Percentiles rank a stretch among this genome's conserved stretches.
These are phyloP conservation scores for Hycleus phaleratus DNA, from an alignment of 1,140 invertebrate genomes.

Conservation along the genomic window DNA sequence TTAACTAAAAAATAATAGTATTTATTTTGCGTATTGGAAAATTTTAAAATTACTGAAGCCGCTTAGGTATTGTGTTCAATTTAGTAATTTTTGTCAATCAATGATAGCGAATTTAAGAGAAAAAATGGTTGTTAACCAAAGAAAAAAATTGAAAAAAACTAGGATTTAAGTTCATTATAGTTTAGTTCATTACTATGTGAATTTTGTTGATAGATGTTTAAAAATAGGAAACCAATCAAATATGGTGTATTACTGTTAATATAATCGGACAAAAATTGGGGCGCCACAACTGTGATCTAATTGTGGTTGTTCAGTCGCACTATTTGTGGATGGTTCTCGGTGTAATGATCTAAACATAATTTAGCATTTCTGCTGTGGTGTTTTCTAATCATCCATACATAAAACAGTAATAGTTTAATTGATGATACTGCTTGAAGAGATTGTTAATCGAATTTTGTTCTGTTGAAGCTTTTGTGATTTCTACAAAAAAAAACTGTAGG, in stretches of 20 bases:
- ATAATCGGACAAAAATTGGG: too few species aligned
- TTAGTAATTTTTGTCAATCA: slow-evolving; percentile 2
- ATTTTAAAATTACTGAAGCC: background rate
- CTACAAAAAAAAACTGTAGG: background rate
- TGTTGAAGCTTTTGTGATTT: too few species aligned
- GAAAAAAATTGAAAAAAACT: slow-evolving; percentile 1
- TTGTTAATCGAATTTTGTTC: too few species aligned
- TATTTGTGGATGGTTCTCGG: background rate
- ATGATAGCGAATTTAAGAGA: background rate
- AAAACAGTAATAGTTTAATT: too few species aligned
- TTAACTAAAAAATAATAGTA: too few species aligned
- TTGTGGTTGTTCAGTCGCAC: background rate
- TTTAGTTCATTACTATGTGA: slow-evolving; percentile 3
- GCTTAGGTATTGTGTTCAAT: slow-evolving; percentile 8
- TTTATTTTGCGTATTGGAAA: too few species aligned
- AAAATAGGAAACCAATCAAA: too few species aligned
- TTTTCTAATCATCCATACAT: too few species aligned
- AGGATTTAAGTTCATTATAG: background rate
- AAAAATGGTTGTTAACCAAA: slow-evolving; percentile 5
- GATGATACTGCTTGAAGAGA: too few species aligned
- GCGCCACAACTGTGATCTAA: too few species aligned
- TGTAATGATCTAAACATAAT: slow-evolving; percentile 1
- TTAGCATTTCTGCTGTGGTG: background rate
- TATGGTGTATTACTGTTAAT: too few species aligned
- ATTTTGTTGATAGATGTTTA: background rate